Conservation (phyloP, 1,140 invertebrate genomes). For the Halotydeus destructor region DNA sequence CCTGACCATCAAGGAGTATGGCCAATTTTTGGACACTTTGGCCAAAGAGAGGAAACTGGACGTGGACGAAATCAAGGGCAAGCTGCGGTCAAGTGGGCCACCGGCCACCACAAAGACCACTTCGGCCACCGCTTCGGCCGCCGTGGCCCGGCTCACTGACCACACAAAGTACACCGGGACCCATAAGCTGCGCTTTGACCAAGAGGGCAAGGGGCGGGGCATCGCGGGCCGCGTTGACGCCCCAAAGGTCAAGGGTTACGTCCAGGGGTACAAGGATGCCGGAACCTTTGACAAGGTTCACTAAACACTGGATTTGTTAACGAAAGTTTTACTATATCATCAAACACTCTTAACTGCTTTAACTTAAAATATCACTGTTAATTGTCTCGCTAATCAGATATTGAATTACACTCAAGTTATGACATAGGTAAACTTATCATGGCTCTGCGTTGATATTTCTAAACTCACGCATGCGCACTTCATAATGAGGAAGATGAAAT, state of each 20-base stretch:
- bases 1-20: slow-evolving; percentile 40
- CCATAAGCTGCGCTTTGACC: slow-evolving; percentile 68
- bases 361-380: no score
- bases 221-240: slow-evolving; percentile 61
- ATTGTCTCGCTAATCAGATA: no score
- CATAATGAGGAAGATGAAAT: no score
- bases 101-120: slow-evolving; percentile 30
- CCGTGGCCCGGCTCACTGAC: slow-evolving; percentile 69
- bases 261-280: slow-evolving; percentile 68
- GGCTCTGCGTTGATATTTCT: no score
- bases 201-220: slow-evolving; percentile 63
- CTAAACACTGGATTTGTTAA: no score
- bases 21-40: slow-evolving; percentile 55
- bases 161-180: slow-evolving; percentile 73
- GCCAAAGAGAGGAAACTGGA: slow-evolving; percentile 56
- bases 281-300: slow-evolving; percentile 41
- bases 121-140: slow-evolving; percentile 19
- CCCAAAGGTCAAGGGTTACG: slow-evolving; percentile 55
- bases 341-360: no score
- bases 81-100: slow-evolving; percentile 48
- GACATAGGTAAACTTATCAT: no score
- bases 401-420: no score
- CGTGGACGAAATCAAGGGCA: slow-evolving; percentile 45
- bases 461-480: no score
- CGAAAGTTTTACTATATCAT: no score